Conservation (phyloP, 1,140 invertebrate genomes). For the Scaptodrosophila lebanonensis region DNA sequence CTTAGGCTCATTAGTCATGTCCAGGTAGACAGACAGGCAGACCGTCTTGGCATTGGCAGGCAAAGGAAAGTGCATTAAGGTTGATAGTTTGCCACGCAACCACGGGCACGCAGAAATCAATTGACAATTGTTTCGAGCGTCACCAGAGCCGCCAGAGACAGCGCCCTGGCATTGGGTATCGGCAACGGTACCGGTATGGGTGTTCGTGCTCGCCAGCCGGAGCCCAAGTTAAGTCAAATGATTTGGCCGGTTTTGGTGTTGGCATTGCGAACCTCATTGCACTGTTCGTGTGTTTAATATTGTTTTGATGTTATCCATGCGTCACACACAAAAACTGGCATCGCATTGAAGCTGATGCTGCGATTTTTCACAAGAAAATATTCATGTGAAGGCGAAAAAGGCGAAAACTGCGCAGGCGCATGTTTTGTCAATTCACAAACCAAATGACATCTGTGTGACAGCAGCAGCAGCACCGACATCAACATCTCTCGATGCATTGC, state of each 20-base stretch:
- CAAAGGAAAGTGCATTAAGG: no score
- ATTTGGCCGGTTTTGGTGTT: slow-evolving; percentile 50
- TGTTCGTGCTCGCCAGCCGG: neutral
- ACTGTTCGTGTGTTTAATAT: slow-evolving; percentile 44
- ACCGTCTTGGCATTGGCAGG: no score
- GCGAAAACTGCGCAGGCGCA: slow-evolving; percentile 35
- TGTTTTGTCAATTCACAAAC: slow-evolving; percentile 62
- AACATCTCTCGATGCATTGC: slow-evolving; percentile 36
- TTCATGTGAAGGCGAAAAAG: slow-evolving; percentile 61
- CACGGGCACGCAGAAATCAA: no score
- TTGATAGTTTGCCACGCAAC: no score
- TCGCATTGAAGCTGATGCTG: slow-evolving; percentile 45
- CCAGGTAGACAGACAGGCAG: no score
- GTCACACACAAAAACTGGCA: slow-evolving; percentile 18
- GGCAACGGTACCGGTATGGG: no score
- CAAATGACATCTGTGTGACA: slow-evolving; percentile 62
- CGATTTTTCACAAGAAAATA: slow-evolving; percentile 73
- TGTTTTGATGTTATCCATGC: slow-evolving; percentile 64
- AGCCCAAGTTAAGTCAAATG: slow-evolving; percentile 11
- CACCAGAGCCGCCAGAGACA: no score
- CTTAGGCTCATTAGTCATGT: slow-evolving; percentile 1
- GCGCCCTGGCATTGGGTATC: no score
- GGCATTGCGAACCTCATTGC: slow-evolving; percentile 60
- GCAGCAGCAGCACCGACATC: slow-evolving; percentile 23
- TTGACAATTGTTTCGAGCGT: no score